Evolutionary conservation across 2,113 vertebrate genomes (phyloP).

Genomic region (Gila orcuttii): DNA sequence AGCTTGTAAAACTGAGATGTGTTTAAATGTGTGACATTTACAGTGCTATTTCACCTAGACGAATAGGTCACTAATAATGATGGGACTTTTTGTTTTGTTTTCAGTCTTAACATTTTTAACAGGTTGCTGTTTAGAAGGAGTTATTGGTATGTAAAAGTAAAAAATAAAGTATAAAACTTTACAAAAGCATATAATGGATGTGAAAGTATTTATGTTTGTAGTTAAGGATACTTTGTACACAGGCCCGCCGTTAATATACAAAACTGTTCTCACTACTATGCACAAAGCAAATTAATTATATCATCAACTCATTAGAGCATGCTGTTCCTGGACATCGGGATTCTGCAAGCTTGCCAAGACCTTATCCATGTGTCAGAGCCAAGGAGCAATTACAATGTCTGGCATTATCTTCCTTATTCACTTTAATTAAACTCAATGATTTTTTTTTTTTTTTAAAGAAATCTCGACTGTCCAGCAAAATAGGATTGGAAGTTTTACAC

Average conservation of each 20-base stretch:
- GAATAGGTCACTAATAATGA: no score
- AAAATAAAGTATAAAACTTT: neutral
- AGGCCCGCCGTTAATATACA: neutral
- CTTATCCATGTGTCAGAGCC: neutral
- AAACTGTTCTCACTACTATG: neutral
- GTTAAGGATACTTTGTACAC: neutral
- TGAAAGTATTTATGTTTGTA: neutral
- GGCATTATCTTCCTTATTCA: neutral
- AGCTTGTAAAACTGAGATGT: constrained; percentile 8
- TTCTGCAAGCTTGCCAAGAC: neutral
- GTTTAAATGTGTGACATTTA: neutral
- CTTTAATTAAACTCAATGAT: neutral
- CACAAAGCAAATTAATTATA: neutral
- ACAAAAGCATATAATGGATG: neutral
- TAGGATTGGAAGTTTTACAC: neutral
- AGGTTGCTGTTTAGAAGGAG: neutral
- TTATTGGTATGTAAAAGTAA: neutral
- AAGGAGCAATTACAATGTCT: neutral
- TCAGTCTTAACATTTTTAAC: neutral
- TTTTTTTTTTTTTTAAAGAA: neutral
- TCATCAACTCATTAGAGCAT: neutral
- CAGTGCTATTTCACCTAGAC: no score
- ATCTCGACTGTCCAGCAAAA: neutral
- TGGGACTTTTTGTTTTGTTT: neutral
- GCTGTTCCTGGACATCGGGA: neutral